Evolutionary conservation across 1,140 invertebrate genomes (phyloP), one percentile per base, ranked within the genome.

Genomic region (Maniola jurtina): DNA sequence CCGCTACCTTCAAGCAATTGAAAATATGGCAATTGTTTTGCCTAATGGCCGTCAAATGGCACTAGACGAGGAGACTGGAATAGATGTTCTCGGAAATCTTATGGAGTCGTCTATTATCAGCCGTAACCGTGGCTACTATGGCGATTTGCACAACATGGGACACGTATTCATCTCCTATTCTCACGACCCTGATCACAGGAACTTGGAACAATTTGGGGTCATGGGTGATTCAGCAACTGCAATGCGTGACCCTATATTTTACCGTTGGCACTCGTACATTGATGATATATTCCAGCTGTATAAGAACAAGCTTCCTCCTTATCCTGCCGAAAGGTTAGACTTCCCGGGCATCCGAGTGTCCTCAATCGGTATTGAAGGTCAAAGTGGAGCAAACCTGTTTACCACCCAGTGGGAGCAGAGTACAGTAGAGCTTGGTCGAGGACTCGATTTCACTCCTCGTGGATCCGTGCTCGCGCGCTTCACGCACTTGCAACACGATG

Each of bases 231-330:
- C 93, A 0, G 92, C 93, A 1, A 95, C 94, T 0, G 92, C 94
- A 1, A 90, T 90, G 95, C 92, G 96, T 11, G 96, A 97, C 86
- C 96, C 96, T 0, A 88, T 96, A 8, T 97, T 97, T 89, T 97
- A 97, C 84, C 93, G 95, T 79, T 97, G 94, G 95, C 96, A 97
- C 74, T 93, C 94, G 5, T 95, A 94, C 73, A 92, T 97, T 16
- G 95, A 97, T 75, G 93, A 96, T 59, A 90, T 97, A 5, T 97
- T 97, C 91, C 91, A 93, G 66, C 92, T 95, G 74, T 94, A 95
- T 83, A 97, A 97, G 86, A 92, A 91, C 34, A 94, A 93, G 6
- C 83, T 97, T 15, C 88, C 93, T 0, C 75, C 83, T 0, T 88
- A 90, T 66, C 50, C 62, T 6, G 61, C 65, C n/a, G 67, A 82